phyloP scores from a whole-genome alignment of 2,888 invertebrate genomes.

The Drosophila histrio region DNA sequence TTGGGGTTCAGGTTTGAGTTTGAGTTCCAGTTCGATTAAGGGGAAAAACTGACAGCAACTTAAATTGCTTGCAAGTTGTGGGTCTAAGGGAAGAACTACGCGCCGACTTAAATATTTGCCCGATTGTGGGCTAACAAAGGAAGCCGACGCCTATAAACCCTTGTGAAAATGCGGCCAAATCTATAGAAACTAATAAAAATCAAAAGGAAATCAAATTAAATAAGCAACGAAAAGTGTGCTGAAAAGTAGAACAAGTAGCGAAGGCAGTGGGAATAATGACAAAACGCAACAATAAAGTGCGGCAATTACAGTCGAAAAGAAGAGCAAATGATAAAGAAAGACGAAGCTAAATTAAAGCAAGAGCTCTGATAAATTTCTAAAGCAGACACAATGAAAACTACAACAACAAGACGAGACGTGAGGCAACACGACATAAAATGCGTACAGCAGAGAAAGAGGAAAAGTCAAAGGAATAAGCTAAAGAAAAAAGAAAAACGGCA shows the following conservation, averaged over 20 bases:
- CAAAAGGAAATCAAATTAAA: slow-evolving; percentile 79
- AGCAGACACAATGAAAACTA: slow-evolving; percentile 67
- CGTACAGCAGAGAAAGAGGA: slow-evolving; percentile 55
- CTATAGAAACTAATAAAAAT: slow-evolving; percentile 71
- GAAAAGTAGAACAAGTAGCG: slow-evolving; percentile 30
- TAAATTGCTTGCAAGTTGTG: slow-evolving; percentile 51
- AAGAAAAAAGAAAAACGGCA: slow-evolving; percentile 47
- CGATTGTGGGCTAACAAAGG: slow-evolving; percentile 29
- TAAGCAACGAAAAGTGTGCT: slow-evolving; percentile 57
- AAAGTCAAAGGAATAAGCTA: slow-evolving; percentile 59
- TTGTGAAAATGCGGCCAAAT: slow-evolving; percentile 61
- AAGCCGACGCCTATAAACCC: slow-evolving; percentile 10
- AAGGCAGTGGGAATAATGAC: slow-evolving; percentile 24
- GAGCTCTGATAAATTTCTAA: slow-evolving; percentile 58
- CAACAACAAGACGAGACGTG: slow-evolving; percentile 29
- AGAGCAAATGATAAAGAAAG: slow-evolving; percentile 41
- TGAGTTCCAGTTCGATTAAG: slow-evolving; percentile 9
- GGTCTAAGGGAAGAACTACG: slow-evolving; percentile 1
- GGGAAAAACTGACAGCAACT: slow-evolving; percentile 43
- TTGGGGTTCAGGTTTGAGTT: slow-evolving; percentile 33
- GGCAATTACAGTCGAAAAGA: slow-evolving; percentile 63
- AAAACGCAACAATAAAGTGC: slow-evolving; percentile 52
- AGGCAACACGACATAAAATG: slow-evolving; percentile 60
- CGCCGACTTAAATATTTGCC: slow-evolving; percentile 25
- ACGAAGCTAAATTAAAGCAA: slow-evolving; percentile 56